A percentile compares a stretch with the other conserved stretches of the same genome.
Conservation (phyloP, 2,113 vertebrate genomes). For the Cottus gobio region DNA sequence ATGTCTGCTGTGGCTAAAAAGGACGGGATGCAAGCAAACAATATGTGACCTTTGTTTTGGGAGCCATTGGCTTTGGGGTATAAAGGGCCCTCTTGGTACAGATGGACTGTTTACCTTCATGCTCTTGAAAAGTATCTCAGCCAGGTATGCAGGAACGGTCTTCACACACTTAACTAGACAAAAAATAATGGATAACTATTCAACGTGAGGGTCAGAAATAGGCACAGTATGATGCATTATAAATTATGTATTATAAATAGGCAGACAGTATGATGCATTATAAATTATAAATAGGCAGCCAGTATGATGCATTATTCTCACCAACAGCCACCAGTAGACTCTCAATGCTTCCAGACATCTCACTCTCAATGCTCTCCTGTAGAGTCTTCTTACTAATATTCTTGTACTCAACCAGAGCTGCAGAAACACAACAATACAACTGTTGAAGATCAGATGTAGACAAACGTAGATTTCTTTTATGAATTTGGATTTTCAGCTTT, state of each 20-base stretch:
- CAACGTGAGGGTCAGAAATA: background rate
- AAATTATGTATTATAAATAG: too few species aligned
- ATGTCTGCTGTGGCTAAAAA: slow-evolving; percentile 21
- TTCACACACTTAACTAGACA: slow-evolving; percentile 83
- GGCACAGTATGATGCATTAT: background rate
- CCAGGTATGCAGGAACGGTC: slow-evolving; percentile 79
- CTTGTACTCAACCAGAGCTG: slow-evolving; percentile 90
- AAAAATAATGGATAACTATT: background rate
- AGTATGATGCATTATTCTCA: slow-evolving; percentile 54
- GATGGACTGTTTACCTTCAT: slow-evolving; percentile 78
- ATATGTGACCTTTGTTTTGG: slow-evolving; percentile 20
- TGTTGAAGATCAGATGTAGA: background rate
- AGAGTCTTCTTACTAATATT: slow-evolving; percentile 88
- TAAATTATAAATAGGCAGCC: too few species aligned
- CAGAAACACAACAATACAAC: slow-evolving; percentile 7
- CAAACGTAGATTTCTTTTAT: background rate
- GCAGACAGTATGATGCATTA: too few species aligned
- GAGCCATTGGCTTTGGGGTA: background rate
- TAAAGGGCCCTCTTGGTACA: background rate
- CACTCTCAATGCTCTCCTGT: slow-evolving; percentile 88
- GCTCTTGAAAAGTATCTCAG: slow-evolving; percentile 79
- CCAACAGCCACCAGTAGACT: slow-evolving; percentile 88
- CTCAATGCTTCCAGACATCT: slow-evolving; percentile 88
- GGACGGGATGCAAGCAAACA: slow-evolving; percentile 16
- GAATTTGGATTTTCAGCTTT: background rate